Percentiles rank a stretch among this genome's conserved stretches.
Conservation (phyloP, 2,888 invertebrate genomes). For the Arge pagana region DNA sequence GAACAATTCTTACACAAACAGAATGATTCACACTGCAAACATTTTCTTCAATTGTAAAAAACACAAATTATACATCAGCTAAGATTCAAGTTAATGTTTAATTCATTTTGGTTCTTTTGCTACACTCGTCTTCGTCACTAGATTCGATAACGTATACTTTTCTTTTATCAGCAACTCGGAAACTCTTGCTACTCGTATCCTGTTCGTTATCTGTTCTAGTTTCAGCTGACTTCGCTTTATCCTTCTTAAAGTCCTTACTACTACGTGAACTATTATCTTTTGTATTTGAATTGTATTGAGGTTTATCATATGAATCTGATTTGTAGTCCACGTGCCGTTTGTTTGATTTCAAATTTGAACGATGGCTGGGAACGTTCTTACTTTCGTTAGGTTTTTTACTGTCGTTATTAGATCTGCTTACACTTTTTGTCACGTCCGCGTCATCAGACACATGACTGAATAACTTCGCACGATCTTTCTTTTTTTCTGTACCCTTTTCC, state of each 20-base stretch:
- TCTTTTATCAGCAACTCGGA: not conserved
- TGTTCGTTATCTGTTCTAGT: constrained; percentile 13
- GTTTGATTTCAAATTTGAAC: no score
- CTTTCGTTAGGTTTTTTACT: not conserved
- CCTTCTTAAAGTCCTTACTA: not conserved
- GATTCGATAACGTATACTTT: constrained; percentile 13
- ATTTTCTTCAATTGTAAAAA: no score
- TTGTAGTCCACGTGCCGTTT: no score
- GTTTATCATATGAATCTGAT: not conserved
- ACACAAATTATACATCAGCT: not conserved
- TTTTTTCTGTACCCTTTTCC: no score
- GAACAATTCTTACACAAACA: no score
- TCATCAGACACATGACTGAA: no score
- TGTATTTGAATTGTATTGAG: not conserved
- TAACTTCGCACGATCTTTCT: no score
- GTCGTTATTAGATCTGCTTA: not conserved
- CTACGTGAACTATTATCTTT: not conserved
- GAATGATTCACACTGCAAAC: no score
- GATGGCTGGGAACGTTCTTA: no score
- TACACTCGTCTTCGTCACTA: constrained; percentile 3
- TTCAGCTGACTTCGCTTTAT: not conserved
- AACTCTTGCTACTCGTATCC: constrained; percentile 3
- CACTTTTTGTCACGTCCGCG: not conserved
- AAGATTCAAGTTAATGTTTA: not conserved
- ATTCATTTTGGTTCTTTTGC: constrained; percentile 11